Base-by-base conservation (phyloP, 2,888 invertebrate genomes). In the Stenodema calcarata region DNA sequence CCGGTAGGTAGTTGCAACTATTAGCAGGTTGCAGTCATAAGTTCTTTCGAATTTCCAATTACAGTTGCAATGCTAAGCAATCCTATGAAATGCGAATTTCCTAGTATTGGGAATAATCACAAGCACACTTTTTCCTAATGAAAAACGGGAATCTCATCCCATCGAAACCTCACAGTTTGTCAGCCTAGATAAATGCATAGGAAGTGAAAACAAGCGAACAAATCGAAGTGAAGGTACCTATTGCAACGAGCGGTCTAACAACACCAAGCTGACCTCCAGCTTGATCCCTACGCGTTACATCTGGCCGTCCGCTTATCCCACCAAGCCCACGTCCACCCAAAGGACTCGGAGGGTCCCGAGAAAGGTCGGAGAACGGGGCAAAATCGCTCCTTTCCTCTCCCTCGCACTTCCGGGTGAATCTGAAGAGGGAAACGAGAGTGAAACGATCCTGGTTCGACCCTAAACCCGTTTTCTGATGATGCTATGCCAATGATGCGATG, bases 391-490 rank as follows among this genome's bases (percentile, higher is more conserved):
- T 44, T 42, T 78, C 16, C 42, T 44, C 78, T 44, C 35, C 18
- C 11, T 78, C 78, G 35, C 78, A 44, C 78, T 44, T 78, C 78
- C 78, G 23, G 62, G 62, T 44, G 44, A 44, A 78, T n/a, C 27
- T 18, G 18, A 28, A 14, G n/a, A 44, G 27, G 41, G 78, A 78
- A 78, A 78, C 78, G 78, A 78, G 78, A 78, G 78, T 78, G 78
- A 78, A 78, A 78, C 78, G 78, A 44, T 78, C 78, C 78, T 9
- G 73, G 41, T 16, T 30, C 16, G n/a, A 9, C 30, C 41, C 73
- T 28, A 9, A 73, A 73, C 14, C 41, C 73, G 35, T 30, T 16
- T 73, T 73, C 30, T 73, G 62, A 62, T 18, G 62, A 23, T 62
- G 54, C 7, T 18, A 7, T 23, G 23, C 62, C 78, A 44, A 78